These are phyloP conservation scores for Venturia canescens DNA, from an alignment of 1,140 invertebrate genomes.

Conservation along the genomic window DNA sequence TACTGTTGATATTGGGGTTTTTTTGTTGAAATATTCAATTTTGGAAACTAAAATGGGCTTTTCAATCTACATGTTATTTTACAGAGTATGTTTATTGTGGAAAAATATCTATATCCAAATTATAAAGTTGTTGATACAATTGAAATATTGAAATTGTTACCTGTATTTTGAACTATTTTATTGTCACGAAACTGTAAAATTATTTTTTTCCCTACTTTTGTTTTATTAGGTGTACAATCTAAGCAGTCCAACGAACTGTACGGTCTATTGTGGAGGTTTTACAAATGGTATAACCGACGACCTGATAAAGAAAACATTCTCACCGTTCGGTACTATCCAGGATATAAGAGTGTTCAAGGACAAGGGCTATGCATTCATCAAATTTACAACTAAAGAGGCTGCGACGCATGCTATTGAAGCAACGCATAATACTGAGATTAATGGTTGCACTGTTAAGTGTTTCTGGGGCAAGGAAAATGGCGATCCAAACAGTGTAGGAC, in stretches of 20 bases:
- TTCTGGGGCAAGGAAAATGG: conserved; percentile 99
- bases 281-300: conserved; percentile 96
- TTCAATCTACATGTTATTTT: no score
- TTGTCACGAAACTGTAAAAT: neutral
- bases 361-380: conserved; percentile 99
- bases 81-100: no score
- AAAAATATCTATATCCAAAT: no score
- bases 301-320: conserved; percentile 96
- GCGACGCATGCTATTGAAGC: conserved; percentile 98
- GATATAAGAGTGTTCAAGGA: conserved; percentile 99
- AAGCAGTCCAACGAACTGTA: conserved; percentile 98
- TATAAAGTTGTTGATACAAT: no score
- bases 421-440: conserved; percentile 97
- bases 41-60: no score
- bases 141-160: neutral
- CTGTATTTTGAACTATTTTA: neutral
- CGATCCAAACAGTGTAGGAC: conserved; percentile 82
- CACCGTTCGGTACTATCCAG: conserved; percentile 95
- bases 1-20: no score
- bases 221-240: conserved; percentile 90
- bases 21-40: no score
- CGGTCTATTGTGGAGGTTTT: conserved; percentile 98
- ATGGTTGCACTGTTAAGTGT: conserved; percentile 97
- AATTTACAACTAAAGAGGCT: conserved; percentile 97
- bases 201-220: conserved; percentile 37